phyloP scores from a whole-genome alignment of 2,888 invertebrate genomes.

The Erpobdella octoculata region DNA sequence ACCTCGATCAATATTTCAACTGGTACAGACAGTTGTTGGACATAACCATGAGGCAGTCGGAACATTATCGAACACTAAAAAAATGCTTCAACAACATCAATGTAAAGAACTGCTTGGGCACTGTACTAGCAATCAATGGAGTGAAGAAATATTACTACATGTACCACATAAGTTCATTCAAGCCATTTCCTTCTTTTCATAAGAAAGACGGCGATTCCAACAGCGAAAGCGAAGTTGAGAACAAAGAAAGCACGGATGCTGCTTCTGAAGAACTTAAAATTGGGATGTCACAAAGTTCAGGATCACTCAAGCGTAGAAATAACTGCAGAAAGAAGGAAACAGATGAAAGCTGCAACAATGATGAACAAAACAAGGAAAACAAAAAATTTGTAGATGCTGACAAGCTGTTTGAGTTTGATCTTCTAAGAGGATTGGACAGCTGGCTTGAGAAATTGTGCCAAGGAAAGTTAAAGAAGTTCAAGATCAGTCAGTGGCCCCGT shows the following conservation, averaged over 20 bases:
- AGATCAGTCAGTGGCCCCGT: constrained; percentile 88
- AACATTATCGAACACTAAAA: constrained; percentile 54
- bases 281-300: not conserved
- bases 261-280: not conserved
- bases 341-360: not conserved
- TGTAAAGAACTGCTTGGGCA: constrained; percentile 65
- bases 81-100: constrained; percentile 78
- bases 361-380: constrained; percentile 25
- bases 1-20: constrained; percentile 78
- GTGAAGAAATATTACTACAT: constrained; percentile 96
- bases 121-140: constrained; percentile 84
- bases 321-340: not conserved
- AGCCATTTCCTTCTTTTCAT: not conserved
- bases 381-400: constrained; percentile 38
- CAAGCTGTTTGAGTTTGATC: constrained; percentile 40
- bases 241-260: not conserved
- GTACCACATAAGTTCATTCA: constrained; percentile 62
- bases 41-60: constrained; percentile 39
- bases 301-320: not conserved
- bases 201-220: not conserved
- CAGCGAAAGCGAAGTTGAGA: constrained; percentile 3
- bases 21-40: constrained; percentile 89
- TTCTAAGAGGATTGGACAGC: constrained; percentile 74
- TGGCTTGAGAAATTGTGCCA: constrained; percentile 96
- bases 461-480: constrained; percentile 86